Percentiles rank a stretch among this genome's conserved stretches.
Evolutionary conservation across 2,888 invertebrate genomes (phyloP).

Genomic region (Eupithecia subfuscata): DNA sequence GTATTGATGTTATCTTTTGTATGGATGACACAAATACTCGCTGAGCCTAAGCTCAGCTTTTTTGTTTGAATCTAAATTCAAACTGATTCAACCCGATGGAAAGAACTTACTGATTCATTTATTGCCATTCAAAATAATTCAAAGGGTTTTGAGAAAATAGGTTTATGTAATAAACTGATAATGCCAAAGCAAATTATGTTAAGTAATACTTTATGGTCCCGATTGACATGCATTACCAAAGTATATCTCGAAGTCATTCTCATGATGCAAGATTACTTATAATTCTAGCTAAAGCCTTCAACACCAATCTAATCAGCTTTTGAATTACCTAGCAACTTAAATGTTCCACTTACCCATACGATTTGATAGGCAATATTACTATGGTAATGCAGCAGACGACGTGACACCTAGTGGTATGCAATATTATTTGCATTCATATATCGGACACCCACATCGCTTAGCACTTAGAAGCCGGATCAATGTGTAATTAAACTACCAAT

Average conservation of each 20-base stretch:
- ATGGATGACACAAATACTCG: not conserved
- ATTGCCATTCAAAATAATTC: not conserved
- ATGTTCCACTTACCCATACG: slow-evolving; percentile 35
- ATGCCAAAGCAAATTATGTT: not conserved
- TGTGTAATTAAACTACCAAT: slow-evolving; percentile 82
- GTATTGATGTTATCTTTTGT: not conserved
- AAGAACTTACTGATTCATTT: not conserved
- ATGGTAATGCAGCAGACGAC: slow-evolving; percentile 64
- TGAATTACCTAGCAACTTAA: slow-evolving; percentile 30
- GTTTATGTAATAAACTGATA: not conserved
- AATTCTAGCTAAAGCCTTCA: slow-evolving; percentile 21
- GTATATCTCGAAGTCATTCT: not conserved
- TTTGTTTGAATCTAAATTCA: too few relatives aligned
- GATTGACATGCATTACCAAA: not conserved
- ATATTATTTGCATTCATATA: slow-evolving; percentile 72
- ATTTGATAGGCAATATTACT: slow-evolving; percentile 44
- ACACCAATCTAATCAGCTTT: slow-evolving; percentile 27
- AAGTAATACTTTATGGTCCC: not conserved
- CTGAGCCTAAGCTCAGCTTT: too few relatives aligned
- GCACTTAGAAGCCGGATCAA: slow-evolving; percentile 75
- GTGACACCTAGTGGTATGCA: slow-evolving; percentile 55
- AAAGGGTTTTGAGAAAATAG: not conserved
- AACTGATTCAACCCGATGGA: not conserved
- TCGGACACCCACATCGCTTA: slow-evolving; percentile 82
- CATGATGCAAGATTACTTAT: slow-evolving; percentile 12